A percentile compares a stretch with the other conserved stretches of the same genome.
These are phyloP conservation scores for Apocheima hispidaria DNA, from an alignment of 2,888 invertebrate species.

Conservation along the genomic window DNA sequence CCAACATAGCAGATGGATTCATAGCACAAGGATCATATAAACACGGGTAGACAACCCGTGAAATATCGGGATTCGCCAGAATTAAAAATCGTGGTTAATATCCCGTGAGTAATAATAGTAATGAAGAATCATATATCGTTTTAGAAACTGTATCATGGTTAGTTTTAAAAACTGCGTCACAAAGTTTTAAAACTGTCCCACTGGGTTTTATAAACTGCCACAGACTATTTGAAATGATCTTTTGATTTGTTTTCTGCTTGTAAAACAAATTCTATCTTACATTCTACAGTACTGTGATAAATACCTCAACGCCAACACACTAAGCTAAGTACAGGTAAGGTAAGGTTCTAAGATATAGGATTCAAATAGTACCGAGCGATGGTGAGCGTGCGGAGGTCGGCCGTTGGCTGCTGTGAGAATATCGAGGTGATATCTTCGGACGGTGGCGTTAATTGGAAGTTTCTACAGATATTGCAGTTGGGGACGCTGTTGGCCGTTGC, in stretches of 20 bases:
- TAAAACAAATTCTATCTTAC: slow-evolving; percentile 25
- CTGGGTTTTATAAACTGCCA: slow-evolving; percentile 1
- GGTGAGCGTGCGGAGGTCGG: slow-evolving; percentile 78
- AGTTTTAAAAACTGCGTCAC: neutral
- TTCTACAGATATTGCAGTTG: slow-evolving; percentile 70
- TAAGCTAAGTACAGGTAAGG: slow-evolving; percentile 69
- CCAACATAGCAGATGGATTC: neutral
- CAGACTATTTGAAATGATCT: neutral
- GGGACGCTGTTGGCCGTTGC: slow-evolving; percentile 70
- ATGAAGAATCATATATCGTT: no score
- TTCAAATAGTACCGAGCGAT: slow-evolving; percentile 84
- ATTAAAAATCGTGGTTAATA: no score
- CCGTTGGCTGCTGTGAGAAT: slow-evolving; percentile 78
- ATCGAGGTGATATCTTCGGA: slow-evolving; percentile 75
- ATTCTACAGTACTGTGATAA: slow-evolving; percentile 55
- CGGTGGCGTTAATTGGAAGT: slow-evolving; percentile 72
- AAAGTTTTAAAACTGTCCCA: no score
- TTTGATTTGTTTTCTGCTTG: neutral
- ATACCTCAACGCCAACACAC: slow-evolving; percentile 64
- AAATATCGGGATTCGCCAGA: no score
- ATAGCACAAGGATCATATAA: neutral
- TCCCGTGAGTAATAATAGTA: no score
- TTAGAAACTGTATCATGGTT: no score
- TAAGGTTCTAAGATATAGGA: slow-evolving; percentile 83
- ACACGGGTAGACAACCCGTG: no score